Base-by-base conservation (phyloP, 2,888 invertebrate genomes). In the Catocala fraxini region DNA sequence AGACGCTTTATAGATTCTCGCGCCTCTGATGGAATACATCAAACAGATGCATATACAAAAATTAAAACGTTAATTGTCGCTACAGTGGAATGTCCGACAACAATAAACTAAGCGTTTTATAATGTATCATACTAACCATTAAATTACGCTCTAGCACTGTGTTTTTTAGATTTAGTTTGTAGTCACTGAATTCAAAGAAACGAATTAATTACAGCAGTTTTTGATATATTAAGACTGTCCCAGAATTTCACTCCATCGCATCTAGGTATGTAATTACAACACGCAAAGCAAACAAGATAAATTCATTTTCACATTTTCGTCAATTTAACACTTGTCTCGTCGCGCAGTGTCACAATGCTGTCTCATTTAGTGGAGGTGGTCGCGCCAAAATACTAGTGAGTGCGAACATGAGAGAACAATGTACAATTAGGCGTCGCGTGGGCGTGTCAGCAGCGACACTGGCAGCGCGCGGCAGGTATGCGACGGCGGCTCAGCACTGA, bases 371-470 rank as follows among this genome's bases (percentile, higher is more conserved):
- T 67, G 47, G 76, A 81, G 84, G 85, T 85, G 84, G 76, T 83
- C 75, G 81, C 79, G 77, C 84, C 77, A 80, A 85, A 85, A 87
- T 82, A 81, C 76, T 68, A 71, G 73, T 68, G 80, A 83, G 85
- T 85, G 86, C 79, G 84, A 84, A 86, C 79, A 87, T 85, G 89
- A 87, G 83, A 85, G 87, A 88, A 89, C 83, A 86, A 84, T 83
- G 73, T 81, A 84, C 87, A 89, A 90, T 89, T 89, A 89, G 81
- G 77, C 68, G 66, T 71, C 57, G 80, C 75, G 87, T 86, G 82
- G 87, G 85, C 77, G 85, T 81, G 78, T 68, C 79, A 75, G 73
- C 73, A 75, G 48, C 49, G 63, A 13, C 54, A 47, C 42, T 67
- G 73, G 68, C 70, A 64, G 67, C 65, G 68, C 70, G 51, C 51